phyloP scores from a whole-genome alignment of 64 coral and sea anemone species.

The Stichodactyla helianthus region DNA sequence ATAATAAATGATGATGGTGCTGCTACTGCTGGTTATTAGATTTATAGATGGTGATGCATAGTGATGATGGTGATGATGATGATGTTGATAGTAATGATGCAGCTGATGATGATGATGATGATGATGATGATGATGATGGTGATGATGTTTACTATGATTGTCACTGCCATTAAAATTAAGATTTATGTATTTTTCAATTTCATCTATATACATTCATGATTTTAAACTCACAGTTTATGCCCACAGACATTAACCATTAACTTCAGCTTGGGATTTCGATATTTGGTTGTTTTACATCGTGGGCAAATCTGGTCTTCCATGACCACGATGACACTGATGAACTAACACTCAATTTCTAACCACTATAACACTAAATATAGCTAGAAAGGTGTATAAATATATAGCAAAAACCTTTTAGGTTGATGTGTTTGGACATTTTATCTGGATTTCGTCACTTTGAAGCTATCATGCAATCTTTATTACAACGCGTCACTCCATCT shows the following conservation, averaged over 20 bases:
- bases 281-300: conserved; percentile 93
- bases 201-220: not conserved
- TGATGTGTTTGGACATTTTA: not conserved
- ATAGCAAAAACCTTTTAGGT: not conserved
- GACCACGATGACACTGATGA: not conserved
- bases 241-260: conserved; percentile 94
- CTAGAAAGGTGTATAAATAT: not conserved
- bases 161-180: too few species aligned
- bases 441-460: not conserved
- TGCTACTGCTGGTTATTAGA: too few species aligned
- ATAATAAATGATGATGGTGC: too few species aligned
- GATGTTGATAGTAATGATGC: too few species aligned
- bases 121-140: too few species aligned
- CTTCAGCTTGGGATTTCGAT: conserved; percentile 96
- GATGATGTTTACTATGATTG: too few species aligned
- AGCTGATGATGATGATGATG: too few species aligned
- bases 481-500: too few species aligned
- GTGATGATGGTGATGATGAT: too few species aligned
- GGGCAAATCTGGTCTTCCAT: conserved; percentile 71
- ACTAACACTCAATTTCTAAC: not conserved
- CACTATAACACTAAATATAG: not conserved
- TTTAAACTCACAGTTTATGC: conserved; percentile 90
- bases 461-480: too few species aligned
- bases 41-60: too few species aligned
- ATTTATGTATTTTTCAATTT: not conserved